Base-by-base conservation (phyloP, 1,140 invertebrate genomes). In the Cherax quadricarinatus region DNA sequence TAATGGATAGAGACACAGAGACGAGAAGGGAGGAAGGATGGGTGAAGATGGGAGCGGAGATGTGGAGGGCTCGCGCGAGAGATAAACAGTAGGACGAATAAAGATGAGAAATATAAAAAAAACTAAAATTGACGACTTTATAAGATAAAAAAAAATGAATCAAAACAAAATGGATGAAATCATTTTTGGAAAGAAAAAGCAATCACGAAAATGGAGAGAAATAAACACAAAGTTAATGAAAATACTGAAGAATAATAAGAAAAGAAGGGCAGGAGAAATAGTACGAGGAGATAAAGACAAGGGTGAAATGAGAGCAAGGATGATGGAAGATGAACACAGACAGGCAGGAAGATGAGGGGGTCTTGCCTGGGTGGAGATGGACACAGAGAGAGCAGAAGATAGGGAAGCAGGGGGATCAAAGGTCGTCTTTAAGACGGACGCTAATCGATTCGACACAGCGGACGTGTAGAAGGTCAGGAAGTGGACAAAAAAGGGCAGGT, bases 371-470 rank as follows among this genome's bases (percentile, higher is more conserved):
- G 9, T 57, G 53, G 53, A 62, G 53, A 30, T 53, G n/a, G 82
- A 66, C 49, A n/a, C n/a, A 53, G 48, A 51, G 57, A 79, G 73
- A 10, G n/a, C 9, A n/a, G 73, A 57, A 49, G 86, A 73, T 48
- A 79, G 73, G 73, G 73, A 57, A 3, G 6, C 57, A 24, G 2
- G n/a, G 80, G 51, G 86, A 49, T 57, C 49, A 57, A 18, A 88
- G 86, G 49, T 75, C 86, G 79, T 5, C 48, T 21, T 24, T 70
- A 53, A 79, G 86, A 88, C 75, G 86, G 86, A 88, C 75, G 53
- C 70, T 88, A 79, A 88, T 88, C 86, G 86, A 88, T 88, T 88
- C 57, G 86, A 88, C 86, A 88, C 60, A 88, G 73, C 73, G 24
- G 75, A 53, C 18, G 73, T 24, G 24, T 41, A 12, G 51, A 53